Base-by-base conservation (phyloP, 2,888 invertebrate species). In the Argynnis bischoffii region DNA sequence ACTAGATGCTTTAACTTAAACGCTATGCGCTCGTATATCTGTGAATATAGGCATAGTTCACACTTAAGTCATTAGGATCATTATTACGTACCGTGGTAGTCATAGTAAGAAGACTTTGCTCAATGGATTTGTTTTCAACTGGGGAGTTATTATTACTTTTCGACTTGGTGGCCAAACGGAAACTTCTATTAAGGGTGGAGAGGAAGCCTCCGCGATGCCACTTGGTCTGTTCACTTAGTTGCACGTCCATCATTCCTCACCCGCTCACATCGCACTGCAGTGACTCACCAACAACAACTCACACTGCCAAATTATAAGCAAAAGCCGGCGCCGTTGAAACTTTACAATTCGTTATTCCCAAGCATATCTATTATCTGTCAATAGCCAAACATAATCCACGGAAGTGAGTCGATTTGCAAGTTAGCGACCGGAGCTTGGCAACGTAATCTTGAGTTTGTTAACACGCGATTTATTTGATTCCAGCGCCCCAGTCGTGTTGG, bases 191-290 rank as follows among this genome's bases (percentile, higher is more conserved):
- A 18, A 92, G 81, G 69, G 87, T 83, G 69, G 89, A 91, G 78
- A 93, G 84, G 83, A 93, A 90, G 70, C 92, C 90, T 75, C 90
- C 90, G 72, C 89, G 87, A 79, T 88, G 87, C 90, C 89, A 89
- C 84, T 90, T 91, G 81, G 77, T 83, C 72, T 89, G 82, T 78
- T 89, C 89, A 78, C 80, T 84, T 74, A 83, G 77, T 81, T 86
- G 86, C 81, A 88, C 86, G 82, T 90, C 89, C 90, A 89, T 91
- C 83, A 84, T 89, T 75, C 74, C 75, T 82, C 83, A 85, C 81
- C 87, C 83, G 86, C 80, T 88, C 81, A 87, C 90, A 90, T 89
- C 81, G 85, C 88, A 84, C 78, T 78, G 78, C 75, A 79, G 80
- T 90, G 90, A 90, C 79, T 90, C 90, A 90, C 81, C 76, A 78